A percentile compares a stretch with the other conserved stretches of the same genome.
Conservation (phyloP, 2,113 vertebrate species). For the Austrofundulus limnaeus region DNA sequence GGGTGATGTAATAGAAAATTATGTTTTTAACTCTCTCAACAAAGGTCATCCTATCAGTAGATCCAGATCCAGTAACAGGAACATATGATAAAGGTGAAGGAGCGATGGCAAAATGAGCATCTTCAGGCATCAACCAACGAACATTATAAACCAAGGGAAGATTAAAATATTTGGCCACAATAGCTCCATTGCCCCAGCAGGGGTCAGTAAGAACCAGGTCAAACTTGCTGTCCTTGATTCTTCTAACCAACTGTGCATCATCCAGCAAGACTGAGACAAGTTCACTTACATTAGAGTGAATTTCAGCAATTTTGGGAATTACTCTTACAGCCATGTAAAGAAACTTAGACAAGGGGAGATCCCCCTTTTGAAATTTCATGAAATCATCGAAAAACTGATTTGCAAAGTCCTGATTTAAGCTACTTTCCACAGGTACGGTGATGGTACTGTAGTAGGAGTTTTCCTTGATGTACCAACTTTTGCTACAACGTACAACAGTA, state of each 20-base stretch:
- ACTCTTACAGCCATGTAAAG: constrained; percentile 17
- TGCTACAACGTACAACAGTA: constrained; percentile 47
- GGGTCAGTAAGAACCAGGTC: constrained; percentile 72
- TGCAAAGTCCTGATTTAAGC: constrained; percentile 6
- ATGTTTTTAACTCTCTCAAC: constrained; percentile 70
- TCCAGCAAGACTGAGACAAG: constrained; percentile 31
- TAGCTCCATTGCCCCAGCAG: constrained; percentile 44
- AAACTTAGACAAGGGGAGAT: constrained; percentile 11
- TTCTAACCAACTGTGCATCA: constrained; percentile 35
- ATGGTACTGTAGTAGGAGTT: constrained; percentile 38
- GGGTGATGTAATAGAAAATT: not conserved
- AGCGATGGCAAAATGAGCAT: constrained; percentile 65
- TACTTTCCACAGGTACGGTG: constrained; percentile 41
- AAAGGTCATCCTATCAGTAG: constrained; percentile 73
- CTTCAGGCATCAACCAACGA: constrained; percentile 59
- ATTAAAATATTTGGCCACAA: constrained; percentile 69
- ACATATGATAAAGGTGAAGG: constrained; percentile 74
- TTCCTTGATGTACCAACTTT: constrained; percentile 60
- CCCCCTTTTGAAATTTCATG: constrained; percentile 30
- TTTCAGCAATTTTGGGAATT: not conserved
- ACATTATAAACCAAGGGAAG: constrained; percentile 73
- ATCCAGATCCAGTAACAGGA: constrained; percentile 53
- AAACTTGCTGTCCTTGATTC: constrained; percentile 53
- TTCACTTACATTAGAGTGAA: constrained; percentile 7
- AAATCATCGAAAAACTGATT: rapidly evolving